A percentile compares a stretch with the other conserved stretches of the same genome.
Conservation (phyloP, 2,888 invertebrate species). For the Rhorus exstirpatorius region DNA sequence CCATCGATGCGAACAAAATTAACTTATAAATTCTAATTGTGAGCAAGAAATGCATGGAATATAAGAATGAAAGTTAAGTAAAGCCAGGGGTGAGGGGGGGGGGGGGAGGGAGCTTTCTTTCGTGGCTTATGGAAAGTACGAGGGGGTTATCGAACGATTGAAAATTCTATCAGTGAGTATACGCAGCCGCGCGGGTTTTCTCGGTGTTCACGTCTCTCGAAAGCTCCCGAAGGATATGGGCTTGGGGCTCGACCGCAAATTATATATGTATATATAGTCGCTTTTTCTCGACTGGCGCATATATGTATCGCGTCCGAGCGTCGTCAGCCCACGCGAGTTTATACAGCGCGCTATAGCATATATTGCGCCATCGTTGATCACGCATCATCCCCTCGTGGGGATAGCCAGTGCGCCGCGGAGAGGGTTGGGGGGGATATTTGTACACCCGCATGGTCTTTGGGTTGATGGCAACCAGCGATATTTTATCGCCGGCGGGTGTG, state of each 20-base stretch:
- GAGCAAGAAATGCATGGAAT: conserved; percentile 49
- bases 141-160: conserved; percentile 54
- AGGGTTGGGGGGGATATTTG: conserved; percentile 45
- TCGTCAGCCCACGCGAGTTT: conserved; percentile 25
- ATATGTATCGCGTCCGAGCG: conserved; percentile 16
- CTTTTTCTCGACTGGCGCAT: background rate
- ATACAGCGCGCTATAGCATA: conserved; percentile 12
- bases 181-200: conserved; percentile 50
- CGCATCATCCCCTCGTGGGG: conserved; percentile 55
- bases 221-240: conserved; percentile 65
- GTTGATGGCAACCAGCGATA: conserved; percentile 68
- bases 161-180: conserved; percentile 64
- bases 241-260: conserved; percentile 31
- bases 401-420: conserved; percentile 24
- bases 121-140: conserved; percentile 12
- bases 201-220: conserved; percentile 33
- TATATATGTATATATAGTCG: background rate
- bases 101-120: background rate
- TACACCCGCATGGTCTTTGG: conserved; percentile 57
- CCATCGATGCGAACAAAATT: conserved; percentile 18
- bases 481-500: conserved; percentile 71
- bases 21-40: conserved; percentile 47
- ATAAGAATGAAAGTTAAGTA: conserved; percentile 45
- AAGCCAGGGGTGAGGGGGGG: conserved; percentile 11
- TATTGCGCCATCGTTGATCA: conserved; percentile 41